Evolutionary conservation across 2,888 invertebrate genomes (phyloP).

Genomic region (Cantharis lateralis): DNA sequence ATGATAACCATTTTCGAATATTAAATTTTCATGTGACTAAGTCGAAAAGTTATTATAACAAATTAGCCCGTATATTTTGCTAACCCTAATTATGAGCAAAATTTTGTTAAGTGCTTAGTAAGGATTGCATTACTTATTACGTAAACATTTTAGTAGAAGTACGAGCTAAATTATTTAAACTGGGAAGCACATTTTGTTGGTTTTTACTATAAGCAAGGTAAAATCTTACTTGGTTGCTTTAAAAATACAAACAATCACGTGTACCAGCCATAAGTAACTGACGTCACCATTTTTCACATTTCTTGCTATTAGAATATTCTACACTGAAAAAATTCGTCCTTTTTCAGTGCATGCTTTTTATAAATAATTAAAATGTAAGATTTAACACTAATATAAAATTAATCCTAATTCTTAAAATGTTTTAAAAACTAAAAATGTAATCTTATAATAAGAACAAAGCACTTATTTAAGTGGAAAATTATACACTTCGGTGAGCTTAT

Average conservation of each 20-base stretch:
- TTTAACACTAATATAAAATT: not conserved
- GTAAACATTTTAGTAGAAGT: not conserved
- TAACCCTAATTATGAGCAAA: not conserved
- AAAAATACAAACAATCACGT: not conserved
- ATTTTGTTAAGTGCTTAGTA: not conserved
- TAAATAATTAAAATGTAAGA: not conserved
- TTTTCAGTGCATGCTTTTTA: too few species aligned
- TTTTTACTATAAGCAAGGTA: not conserved
- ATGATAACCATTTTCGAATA: not conserved
- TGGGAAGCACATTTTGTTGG: not conserved
- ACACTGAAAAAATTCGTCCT: too few species aligned
- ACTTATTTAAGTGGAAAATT: conserved; percentile 16
- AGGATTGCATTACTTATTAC: not conserved
- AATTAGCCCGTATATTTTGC: not conserved
- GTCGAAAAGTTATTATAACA: not conserved
- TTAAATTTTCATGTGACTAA: not conserved
- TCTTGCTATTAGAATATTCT: not conserved
- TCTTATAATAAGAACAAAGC: conserved; percentile 18
- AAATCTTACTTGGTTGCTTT: not conserved
- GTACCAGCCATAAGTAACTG: not conserved
- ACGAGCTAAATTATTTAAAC: not conserved
- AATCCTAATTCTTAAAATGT: not conserved
- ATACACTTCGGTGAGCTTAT: conserved; percentile 14
- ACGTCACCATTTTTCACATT: not conserved
- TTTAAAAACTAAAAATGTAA: not conserved